These are phyloP conservation scores for Andrena chrysosceles DNA, from an alignment of 2,888 invertebrate species.

Conservation along the genomic window DNA sequence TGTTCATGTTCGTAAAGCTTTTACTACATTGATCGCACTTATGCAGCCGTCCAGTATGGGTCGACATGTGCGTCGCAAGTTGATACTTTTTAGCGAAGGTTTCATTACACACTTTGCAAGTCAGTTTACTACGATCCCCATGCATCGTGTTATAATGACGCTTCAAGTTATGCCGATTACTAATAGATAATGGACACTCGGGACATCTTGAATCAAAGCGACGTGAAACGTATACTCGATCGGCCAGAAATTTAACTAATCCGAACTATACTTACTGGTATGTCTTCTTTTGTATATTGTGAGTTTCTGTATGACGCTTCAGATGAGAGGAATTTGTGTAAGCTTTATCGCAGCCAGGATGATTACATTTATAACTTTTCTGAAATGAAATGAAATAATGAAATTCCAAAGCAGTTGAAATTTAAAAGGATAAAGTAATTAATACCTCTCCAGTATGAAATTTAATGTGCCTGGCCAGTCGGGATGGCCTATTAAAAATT, in stretches of 20 bases:
- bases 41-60: conserved; percentile 85
- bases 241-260: not conserved
- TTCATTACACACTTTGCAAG: conserved; percentile 86
- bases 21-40: conserved; percentile 87
- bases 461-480: conserved; percentile 87
- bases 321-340: conserved; percentile 88
- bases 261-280: conserved; percentile 67
- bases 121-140: conserved; percentile 81
- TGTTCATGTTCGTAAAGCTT: conserved; percentile 85
- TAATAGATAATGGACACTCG: conserved; percentile 86
- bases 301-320: conserved; percentile 87
- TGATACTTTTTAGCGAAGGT: conserved; percentile 87
- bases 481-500: conserved; percentile 86
- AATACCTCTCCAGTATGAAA: conserved; percentile 87
- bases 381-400: conserved; percentile 62
- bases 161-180: conserved; percentile 86
- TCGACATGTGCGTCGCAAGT: conserved; percentile 86
- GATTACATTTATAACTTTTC: conserved; percentile 87
- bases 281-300: conserved; percentile 82
- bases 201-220: conserved; percentile 73
- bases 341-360: conserved; percentile 87
- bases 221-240: not conserved
- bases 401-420: not conserved
- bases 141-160: conserved; percentile 87
- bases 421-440: conserved; percentile 31